These are phyloP conservation scores for Nemoura dubitans DNA, from an alignment of 2,888 invertebrate genomes.

Conservation along the genomic window DNA sequence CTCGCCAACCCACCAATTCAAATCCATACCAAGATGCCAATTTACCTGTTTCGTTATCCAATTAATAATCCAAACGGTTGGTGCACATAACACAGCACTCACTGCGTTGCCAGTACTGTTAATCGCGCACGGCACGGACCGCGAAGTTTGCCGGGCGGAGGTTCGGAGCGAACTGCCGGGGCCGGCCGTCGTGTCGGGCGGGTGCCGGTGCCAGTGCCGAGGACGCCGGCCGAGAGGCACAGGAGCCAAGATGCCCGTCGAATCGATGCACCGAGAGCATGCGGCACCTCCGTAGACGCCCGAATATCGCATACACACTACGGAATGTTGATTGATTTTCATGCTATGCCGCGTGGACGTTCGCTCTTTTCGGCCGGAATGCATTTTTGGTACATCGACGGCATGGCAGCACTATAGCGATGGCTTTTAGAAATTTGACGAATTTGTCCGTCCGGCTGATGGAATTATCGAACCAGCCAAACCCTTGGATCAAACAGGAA, in stretches of 20 bases:
- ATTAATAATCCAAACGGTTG: background rate
- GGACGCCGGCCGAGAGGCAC: background rate
- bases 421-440: too few species aligned
- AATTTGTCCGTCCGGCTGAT: too few species aligned
- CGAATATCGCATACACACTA: background rate
- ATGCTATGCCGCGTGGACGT: background rate
- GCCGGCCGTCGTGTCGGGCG: too few species aligned
- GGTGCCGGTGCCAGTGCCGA: too few species aligned
- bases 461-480: too few species aligned
- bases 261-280: background rate
- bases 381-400: too few species aligned
- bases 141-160: background rate
- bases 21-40: too few species aligned
- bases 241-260: background rate
- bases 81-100: conserved; percentile 21
- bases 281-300: background rate
- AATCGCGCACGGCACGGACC: background rate
- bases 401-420: too few species aligned
- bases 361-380: background rate
- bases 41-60: conserved; percentile 2
- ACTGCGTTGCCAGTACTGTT: background rate
- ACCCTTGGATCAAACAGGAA: too few species aligned
- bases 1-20: too few species aligned
- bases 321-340: background rate
- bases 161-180: background rate